phyloP scores from a whole-genome alignment of 2,797 vertebrate species.

The Gallirallus australis region DNA sequence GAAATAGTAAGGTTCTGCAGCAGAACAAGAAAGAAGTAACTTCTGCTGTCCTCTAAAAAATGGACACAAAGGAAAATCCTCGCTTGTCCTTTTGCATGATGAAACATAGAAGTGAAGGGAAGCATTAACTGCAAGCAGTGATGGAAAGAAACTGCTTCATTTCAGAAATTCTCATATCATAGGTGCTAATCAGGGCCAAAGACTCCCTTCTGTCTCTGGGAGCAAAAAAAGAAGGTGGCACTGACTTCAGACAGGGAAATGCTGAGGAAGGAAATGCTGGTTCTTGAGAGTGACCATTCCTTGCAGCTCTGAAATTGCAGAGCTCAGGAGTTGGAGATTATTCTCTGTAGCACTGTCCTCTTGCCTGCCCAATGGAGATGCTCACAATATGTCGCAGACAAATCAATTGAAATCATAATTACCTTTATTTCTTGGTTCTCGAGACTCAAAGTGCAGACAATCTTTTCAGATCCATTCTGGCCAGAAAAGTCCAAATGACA shows the following conservation, averaged over 20 bases:
- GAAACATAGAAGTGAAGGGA: not conserved
- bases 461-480: not conserved
- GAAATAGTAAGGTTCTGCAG: not conserved
- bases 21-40: not conserved
- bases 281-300: not conserved
- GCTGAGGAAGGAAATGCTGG: not conserved
- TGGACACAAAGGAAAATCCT: not conserved
- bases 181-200: not conserved
- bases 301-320: not conserved
- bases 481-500: not conserved
- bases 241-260: rapidly evolving
- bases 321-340: not conserved
- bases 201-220: not conserved
- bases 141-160: rapidly evolving
- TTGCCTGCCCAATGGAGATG: not conserved
- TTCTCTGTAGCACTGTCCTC: not conserved
- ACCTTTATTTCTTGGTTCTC: not conserved
- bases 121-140: rapidly evolving
- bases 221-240: not conserved
- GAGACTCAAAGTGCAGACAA: not conserved
- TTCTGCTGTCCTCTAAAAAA: not conserved
- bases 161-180: not conserved
- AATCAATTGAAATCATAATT: not conserved
- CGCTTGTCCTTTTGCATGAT: not conserved
- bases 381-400: not conserved